Evolutionary conservation across 2,888 invertebrate species (phyloP).

Genomic region (Drosophila nr. perissopoda): DNA sequence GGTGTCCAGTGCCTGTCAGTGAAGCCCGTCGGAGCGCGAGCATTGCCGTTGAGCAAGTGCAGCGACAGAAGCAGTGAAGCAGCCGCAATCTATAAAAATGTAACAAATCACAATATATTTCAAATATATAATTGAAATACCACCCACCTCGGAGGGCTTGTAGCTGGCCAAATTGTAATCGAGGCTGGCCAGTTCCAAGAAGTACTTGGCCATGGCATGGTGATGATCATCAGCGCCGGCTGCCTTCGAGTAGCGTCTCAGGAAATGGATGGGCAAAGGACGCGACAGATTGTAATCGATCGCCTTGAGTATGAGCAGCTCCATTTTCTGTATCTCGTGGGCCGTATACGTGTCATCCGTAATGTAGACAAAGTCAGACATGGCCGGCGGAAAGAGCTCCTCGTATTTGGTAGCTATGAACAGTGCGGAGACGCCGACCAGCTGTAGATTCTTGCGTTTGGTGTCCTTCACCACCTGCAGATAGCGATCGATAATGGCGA

Average conservation of each 20-base stretch:
- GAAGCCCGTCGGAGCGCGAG: constrained; percentile 68
- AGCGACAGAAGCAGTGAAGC: constrained; percentile 83
- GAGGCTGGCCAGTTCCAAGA: constrained; percentile 93
- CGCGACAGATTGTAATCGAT: constrained; percentile 93
- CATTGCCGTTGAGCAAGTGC: constrained; percentile 80
- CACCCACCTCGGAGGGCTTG: constrained; percentile 92
- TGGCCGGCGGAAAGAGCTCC: constrained; percentile 95
- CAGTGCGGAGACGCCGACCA: constrained; percentile 95
- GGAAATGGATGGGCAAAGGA: constrained; percentile 95
- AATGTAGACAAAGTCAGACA: constrained; percentile 95
- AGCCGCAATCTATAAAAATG: constrained; percentile 81
- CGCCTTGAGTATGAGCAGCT: constrained; percentile 90
- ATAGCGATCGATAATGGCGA: constrained; percentile 95
- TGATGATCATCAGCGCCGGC: constrained; percentile 87
- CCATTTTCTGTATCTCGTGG: constrained; percentile 92
- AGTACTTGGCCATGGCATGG: constrained; percentile 95
- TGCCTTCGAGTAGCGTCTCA: constrained; percentile 90
- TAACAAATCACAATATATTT: not conserved
- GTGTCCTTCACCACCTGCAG: constrained; percentile 88
- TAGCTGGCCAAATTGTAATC: constrained; percentile 92
- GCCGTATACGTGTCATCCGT: constrained; percentile 94
- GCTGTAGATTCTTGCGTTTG: constrained; percentile 90
- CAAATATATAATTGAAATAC: not conserved
- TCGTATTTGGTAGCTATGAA: constrained; percentile 97
- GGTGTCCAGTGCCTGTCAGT: constrained; percentile 89